These are phyloP conservation scores for Acropora tenuis DNA, from an alignment of 64 coral and sea anemone genomes.

Conservation along the genomic window DNA sequence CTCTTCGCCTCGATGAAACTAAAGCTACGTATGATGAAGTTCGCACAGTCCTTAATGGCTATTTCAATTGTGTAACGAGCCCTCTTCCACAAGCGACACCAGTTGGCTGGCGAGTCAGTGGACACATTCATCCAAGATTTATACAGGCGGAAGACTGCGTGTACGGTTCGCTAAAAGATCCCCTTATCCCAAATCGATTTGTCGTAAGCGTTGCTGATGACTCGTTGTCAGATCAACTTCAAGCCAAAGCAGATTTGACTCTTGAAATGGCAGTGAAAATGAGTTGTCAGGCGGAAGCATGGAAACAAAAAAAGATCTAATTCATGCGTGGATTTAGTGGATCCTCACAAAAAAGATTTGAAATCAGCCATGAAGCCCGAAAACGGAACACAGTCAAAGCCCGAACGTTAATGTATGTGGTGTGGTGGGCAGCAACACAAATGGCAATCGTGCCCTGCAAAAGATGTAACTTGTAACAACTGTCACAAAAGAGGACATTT, in stretches of 20 bases:
- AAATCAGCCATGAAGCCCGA: no score
- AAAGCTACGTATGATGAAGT: constrained; percentile 44
- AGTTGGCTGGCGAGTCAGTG: constrained; percentile 39
- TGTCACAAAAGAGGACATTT: constrained; percentile 25
- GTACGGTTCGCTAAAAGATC: constrained; percentile 54
- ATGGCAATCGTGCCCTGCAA: constrained; percentile 11
- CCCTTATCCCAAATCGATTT: constrained; percentile 14
- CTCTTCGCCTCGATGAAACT: constrained; percentile 15
- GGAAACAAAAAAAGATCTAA: constrained; percentile 54
- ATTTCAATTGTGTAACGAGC: constrained; percentile 47
- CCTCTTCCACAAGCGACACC: constrained; percentile 46
- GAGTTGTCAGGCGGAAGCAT: constrained; percentile 56
- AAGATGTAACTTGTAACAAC: constrained; percentile 27
- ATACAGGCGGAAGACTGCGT: background rate
- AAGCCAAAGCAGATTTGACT: constrained; percentile 4
- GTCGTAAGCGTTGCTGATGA: constrained; percentile 25
- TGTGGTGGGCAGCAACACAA: constrained; percentile 12
- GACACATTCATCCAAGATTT: constrained; percentile 69
- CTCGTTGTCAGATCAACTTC: constrained; percentile 11
- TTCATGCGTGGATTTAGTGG: constrained; percentile 20
- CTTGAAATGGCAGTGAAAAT: constrained; percentile 11
- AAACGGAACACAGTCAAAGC: background rate
- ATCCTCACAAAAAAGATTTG: background rate
- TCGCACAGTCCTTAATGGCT: background rate
- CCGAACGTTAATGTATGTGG: background rate